A percentile compares a stretch with the other conserved stretches of the same genome.
Conservation (phyloP, 2,888 invertebrate species). For the Lasius platythorax region DNA sequence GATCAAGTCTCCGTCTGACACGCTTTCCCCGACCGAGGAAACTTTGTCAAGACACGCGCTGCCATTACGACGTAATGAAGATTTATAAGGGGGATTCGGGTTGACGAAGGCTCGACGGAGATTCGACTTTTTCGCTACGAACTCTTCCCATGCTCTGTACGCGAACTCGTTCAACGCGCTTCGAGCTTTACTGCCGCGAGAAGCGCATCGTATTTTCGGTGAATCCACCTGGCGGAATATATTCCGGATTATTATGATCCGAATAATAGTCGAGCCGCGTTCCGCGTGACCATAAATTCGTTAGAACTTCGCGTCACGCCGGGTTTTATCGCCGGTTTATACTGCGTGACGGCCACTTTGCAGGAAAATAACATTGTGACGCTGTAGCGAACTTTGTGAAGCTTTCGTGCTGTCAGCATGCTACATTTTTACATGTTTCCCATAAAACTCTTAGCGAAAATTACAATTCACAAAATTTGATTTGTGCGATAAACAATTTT, state of each 20-base stretch:
- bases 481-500: background rate
- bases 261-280: conserved; percentile 39
- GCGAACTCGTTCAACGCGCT: conserved; percentile 19
- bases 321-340: conserved; percentile 33
- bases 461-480: background rate
- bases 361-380: conserved; percentile 30
- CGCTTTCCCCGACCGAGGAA: conserved; percentile 58
- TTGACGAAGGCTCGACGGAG: background rate
- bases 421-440: background rate
- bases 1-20: conserved; percentile 65
- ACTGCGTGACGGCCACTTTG: conserved; percentile 35
- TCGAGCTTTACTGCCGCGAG: background rate
- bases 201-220: conserved; percentile 31
- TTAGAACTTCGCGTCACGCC: conserved; percentile 32
- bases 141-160: background rate
- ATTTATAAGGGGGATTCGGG: conserved; percentile 62
- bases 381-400: background rate
- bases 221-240: conserved; percentile 19
- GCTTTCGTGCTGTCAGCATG: background rate
- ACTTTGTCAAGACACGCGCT: conserved; percentile 67
- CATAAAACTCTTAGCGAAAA: background rate
- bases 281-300: conserved; percentile 43
- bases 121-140: background rate
- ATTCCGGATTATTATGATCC: conserved; percentile 40
- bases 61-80: conserved; percentile 64